phyloP scores from a whole-genome alignment of 2,113 vertebrate species.

The Pithys albifrons region DNA sequence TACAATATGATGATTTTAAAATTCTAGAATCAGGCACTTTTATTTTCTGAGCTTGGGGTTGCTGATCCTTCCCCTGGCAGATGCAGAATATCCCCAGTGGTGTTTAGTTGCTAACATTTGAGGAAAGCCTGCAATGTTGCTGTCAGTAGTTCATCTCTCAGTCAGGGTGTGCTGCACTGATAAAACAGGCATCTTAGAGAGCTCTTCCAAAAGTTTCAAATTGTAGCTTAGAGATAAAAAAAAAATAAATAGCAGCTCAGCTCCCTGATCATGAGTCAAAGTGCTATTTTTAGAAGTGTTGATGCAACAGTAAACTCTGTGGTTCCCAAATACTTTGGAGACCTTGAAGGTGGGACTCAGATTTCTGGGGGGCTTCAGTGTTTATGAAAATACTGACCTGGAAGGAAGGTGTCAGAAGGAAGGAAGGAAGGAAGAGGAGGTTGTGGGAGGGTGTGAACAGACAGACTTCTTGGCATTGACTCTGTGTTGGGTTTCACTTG shows the following conservation, averaged over 20 bases:
- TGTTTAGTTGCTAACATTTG: not conserved
- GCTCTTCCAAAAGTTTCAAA: not conserved
- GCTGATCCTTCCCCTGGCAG: not conserved
- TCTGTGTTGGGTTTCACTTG: not conserved
- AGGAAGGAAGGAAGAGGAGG: not conserved
- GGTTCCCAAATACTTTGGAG: not conserved
- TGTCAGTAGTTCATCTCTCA: not conserved
- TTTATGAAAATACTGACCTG: not conserved
- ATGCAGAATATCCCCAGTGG: not conserved
- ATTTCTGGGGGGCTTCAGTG: not conserved
- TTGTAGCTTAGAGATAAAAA: not conserved
- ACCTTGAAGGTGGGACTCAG: not conserved
- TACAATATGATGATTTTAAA: not conserved
- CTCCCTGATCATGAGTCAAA: not conserved
- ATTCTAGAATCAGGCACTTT: not conserved
- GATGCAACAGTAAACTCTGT: not conserved
- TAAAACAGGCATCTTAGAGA: not conserved
- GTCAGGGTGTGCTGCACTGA: fast-evolving
- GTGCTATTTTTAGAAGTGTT: not conserved
- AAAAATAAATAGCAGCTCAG: not conserved
- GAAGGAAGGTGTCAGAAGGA: not conserved
- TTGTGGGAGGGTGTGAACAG: not conserved
- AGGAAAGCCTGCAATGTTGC: not conserved
- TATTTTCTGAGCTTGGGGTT: not conserved
- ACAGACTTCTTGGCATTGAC: not conserved